Percentiles rank a stretch among this genome's conserved stretches.
phyloP scores from a whole-genome alignment of 2,113 vertebrate genomes.

The Tragulus kanchil region DNA sequence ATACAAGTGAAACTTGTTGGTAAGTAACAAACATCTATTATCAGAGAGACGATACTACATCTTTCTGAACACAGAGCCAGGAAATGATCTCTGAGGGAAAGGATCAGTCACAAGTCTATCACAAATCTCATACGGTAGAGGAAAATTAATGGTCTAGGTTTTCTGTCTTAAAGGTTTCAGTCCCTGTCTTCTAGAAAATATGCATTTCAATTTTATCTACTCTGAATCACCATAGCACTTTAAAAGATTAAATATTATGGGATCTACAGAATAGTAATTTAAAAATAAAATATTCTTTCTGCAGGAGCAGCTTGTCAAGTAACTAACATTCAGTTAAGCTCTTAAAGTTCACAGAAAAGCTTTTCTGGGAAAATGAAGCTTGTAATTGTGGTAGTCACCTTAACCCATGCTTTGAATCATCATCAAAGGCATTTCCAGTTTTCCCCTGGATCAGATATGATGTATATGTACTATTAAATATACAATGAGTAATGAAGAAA shows the following conservation, averaged over 20 bases:
- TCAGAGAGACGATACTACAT: constrained; percentile 59
- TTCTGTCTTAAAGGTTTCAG: constrained; percentile 75
- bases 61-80: constrained; percentile 66
- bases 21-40: constrained; percentile 82
- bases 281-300: constrained; percentile 69
- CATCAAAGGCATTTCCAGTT: not conserved
- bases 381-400: constrained; percentile 53
- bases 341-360: constrained; percentile 58
- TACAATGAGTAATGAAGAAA: not conserved
- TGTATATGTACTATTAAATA: not conserved
- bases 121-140: constrained; percentile 65
- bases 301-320: constrained; percentile 40
- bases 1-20: constrained; percentile 76
- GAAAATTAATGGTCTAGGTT: constrained; percentile 75
- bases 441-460: constrained; percentile 43
- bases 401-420: constrained; percentile 65
- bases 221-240: constrained; percentile 63
- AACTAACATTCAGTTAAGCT: constrained; percentile 64
- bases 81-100: constrained; percentile 78
- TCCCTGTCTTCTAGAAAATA: constrained; percentile 74
- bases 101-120: constrained; percentile 73
- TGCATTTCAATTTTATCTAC: constrained; percentile 76
- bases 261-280: constrained; percentile 62
- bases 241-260: constrained; percentile 79
- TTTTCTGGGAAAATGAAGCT: constrained; percentile 65